phyloP scores from a whole-genome alignment of 1,140 invertebrate species.

The Drepana arcuata region DNA sequence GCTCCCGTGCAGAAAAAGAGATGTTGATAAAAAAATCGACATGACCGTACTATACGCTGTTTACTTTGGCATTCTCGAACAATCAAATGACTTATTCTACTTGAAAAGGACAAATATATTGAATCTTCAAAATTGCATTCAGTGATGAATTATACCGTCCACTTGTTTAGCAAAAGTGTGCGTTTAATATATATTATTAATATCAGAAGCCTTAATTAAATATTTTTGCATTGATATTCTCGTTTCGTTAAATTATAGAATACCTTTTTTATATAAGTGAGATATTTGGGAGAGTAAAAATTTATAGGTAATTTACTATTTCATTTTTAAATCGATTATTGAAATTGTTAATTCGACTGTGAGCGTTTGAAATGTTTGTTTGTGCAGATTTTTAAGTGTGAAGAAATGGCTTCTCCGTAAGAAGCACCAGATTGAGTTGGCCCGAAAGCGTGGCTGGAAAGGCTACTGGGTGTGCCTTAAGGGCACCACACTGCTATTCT shows the following conservation, averaged over 20 bases:
- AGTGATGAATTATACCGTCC: no score
- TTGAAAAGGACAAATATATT: constrained; percentile 8
- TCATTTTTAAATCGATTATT: no score
- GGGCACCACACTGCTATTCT: constrained; percentile 96
- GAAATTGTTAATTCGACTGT: no score
- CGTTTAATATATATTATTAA: no score
- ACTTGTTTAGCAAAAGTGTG: no score
- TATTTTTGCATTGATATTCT: no score
- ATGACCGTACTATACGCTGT: constrained; percentile 18
- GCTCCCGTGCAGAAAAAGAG: constrained; percentile 19
- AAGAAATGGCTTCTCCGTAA: constrained; percentile 98
- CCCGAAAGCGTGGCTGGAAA: constrained; percentile 96
- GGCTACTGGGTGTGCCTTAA: constrained; percentile 98
- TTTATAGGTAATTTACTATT: no score
- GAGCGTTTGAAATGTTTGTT: no score
- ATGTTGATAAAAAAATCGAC: constrained; percentile 27
- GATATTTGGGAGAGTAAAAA: no score
- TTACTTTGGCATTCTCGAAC: constrained; percentile 22
- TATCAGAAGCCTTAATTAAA: no score
- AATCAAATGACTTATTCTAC: constrained; percentile 17
- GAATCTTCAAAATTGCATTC: neutral
- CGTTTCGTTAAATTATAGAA: no score
- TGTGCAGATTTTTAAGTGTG: constrained; percentile 96
- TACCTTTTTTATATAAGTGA: no score
- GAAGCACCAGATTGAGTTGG: constrained; percentile 96